phyloP scores from a whole-genome alignment of 1,140 invertebrate species.

The Physella acuta region DNA sequence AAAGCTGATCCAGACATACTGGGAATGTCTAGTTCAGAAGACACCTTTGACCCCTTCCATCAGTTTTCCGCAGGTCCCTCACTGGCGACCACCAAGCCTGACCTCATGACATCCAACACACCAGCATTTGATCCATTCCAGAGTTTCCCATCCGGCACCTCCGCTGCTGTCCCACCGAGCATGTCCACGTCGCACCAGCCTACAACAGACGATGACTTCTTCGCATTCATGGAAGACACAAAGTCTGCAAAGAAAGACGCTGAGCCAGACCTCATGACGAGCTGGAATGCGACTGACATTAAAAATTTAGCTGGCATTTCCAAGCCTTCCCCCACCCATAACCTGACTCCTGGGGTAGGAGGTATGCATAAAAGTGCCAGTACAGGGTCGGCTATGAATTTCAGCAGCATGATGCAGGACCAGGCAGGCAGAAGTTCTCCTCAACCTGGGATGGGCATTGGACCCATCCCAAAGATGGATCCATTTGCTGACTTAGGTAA shows the following conservation, averaged over 20 bases:
- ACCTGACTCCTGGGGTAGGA: conserved; percentile 10
- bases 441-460: conserved; percentile 24
- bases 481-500: conserved; percentile 56
- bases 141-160: conserved; percentile 22
- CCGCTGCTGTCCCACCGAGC: conserved; percentile 9
- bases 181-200: not conserved
- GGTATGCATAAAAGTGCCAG: conserved; percentile 37
- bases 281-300: conserved; percentile 46
- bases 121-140: conserved; percentile 47
- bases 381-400: conserved; percentile 30
- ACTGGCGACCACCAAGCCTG: conserved; percentile 1
- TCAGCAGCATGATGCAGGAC: conserved; percentile 17
- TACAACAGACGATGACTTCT: conserved; percentile 38
- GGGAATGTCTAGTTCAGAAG: conserved; percentile 8
- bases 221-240: conserved; percentile 40
- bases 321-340: conserved; percentile 16
- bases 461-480: conserved; percentile 39
- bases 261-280: conserved; percentile 48
- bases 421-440: conserved; percentile 16
- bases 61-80: conserved; percentile 5
- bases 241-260: conserved; percentile 10
- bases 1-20: conserved; percentile 19
- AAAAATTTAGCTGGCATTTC: conserved; percentile 13
- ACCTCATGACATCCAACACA: conserved; percentile 15
- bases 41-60: conserved; percentile 42